phyloP scores from a whole-genome alignment of 2,797 vertebrate species.

The Erithacus rubecula region DNA sequence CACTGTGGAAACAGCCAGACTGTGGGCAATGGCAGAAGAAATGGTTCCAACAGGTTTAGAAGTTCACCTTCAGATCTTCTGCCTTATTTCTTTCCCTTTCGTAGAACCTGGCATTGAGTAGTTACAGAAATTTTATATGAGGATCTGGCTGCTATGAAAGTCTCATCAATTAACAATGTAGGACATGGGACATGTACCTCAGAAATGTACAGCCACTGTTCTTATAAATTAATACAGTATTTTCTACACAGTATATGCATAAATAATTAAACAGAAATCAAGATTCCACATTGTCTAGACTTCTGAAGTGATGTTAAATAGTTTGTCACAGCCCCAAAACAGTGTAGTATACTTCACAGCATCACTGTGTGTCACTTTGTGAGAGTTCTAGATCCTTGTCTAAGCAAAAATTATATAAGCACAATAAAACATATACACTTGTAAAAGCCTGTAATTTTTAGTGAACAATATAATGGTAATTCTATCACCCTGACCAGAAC shows the following conservation, averaged over 20 bases:
- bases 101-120: not conserved
- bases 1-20: not conserved
- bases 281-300: not conserved
- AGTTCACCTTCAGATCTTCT: not conserved
- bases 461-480: not conserved
- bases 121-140: not conserved
- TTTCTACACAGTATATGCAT: not conserved
- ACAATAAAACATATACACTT: not conserved
- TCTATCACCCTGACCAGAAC: not conserved
- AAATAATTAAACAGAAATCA: not conserved
- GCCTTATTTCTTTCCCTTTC: not conserved
- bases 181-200: no score
- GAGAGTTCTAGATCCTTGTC: not conserved
- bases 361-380: not conserved
- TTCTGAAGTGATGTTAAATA: not conserved
- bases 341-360: not conserved
- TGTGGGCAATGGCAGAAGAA: not conserved
- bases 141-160: not conserved
- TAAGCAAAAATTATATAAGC: not conserved
- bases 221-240: not conserved
- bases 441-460: not conserved
- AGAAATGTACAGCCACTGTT: not conserved
- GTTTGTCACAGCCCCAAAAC: not conserved
- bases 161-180: not conserved
- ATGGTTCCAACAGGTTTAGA: not conserved